Evolutionary conservation across 2,113 vertebrate genomes (phyloP).

Genomic region (Tor tambroides): DNA sequence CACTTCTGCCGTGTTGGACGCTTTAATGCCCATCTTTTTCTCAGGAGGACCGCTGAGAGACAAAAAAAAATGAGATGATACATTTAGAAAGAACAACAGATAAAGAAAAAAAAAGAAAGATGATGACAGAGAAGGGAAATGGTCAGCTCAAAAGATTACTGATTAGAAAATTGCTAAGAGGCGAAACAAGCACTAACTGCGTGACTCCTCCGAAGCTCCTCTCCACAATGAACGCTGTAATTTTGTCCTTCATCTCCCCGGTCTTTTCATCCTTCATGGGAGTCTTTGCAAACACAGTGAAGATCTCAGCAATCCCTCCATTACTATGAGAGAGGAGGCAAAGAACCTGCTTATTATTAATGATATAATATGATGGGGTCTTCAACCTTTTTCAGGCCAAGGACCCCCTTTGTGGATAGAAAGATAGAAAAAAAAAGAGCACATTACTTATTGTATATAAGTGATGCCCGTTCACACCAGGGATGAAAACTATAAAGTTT

Average conservation of each 20-base stretch:
- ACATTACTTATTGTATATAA: no score
- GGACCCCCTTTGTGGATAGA: neutral
- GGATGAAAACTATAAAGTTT: no score
- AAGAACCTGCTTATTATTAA: neutral
- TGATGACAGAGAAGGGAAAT: neutral
- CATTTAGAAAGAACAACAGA: neutral
- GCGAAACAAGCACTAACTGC: conserved; percentile 69
- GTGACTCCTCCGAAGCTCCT: conserved; percentile 84
- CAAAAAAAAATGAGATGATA: neutral
- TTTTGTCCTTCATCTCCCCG: conserved; percentile 84
- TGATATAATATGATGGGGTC: neutral
- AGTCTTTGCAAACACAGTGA: conserved; percentile 89
- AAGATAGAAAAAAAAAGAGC: no score
- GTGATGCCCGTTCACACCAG: no score
- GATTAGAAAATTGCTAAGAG: neutral
- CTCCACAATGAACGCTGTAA: conserved; percentile 88
- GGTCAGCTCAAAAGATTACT: neutral
- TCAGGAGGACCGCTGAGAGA: conserved; percentile 83
- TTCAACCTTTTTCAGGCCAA: neutral
- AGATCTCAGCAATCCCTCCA: conserved; percentile 87
- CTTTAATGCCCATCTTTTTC: conserved; percentile 94
- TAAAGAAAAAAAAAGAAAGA: neutral
- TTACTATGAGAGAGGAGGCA: conserved; percentile 74
- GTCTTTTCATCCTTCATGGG: conserved; percentile 80
- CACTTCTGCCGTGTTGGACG: conserved; percentile 88